A percentile compares a stretch with the other conserved stretches of the same genome.
Evolutionary conservation across 2,113 vertebrate genomes (phyloP).

Genomic region (Syngnathoides biaculeatus): DNA sequence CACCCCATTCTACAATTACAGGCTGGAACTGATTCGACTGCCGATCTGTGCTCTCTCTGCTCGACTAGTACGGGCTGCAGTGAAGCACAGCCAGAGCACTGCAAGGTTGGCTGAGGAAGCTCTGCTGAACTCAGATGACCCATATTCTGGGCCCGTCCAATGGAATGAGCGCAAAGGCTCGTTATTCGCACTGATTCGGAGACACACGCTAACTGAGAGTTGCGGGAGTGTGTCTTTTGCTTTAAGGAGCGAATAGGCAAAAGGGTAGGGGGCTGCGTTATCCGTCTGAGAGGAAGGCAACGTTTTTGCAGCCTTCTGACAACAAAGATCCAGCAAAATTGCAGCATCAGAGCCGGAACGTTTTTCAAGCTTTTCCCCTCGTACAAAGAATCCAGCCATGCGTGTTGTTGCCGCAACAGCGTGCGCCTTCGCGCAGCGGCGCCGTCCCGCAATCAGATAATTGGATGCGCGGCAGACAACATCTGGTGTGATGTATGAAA

Average conservation of each 20-base stretch:
- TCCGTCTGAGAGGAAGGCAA: conserved; percentile 41
- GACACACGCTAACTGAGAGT: conserved; percentile 36
- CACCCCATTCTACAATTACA: conserved; percentile 57
- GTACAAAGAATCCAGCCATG: not conserved
- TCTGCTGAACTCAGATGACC: conserved; percentile 77
- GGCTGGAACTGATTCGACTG: conserved; percentile 33
- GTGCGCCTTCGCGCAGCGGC: not conserved
- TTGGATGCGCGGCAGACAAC: not conserved
- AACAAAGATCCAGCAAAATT: not conserved
- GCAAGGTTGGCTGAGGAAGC: conserved; percentile 72
- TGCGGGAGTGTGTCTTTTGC: conserved; percentile 21
- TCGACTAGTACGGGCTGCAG: conserved; percentile 64
- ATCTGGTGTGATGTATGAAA: not conserved
- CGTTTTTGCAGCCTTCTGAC: not conserved
- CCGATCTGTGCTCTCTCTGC: conserved; percentile 61
- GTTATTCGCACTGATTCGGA: conserved; percentile 55
- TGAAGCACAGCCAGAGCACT: conserved; percentile 68
- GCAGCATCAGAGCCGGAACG: not conserved
- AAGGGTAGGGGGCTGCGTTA: conserved; percentile 26
- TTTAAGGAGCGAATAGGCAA: conserved; percentile 33
- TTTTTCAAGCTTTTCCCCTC: not conserved
- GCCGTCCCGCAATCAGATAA: not conserved
- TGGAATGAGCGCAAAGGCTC: conserved; percentile 48
- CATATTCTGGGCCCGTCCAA: conserved; percentile 67
- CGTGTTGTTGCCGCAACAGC: not conserved